A percentile compares a stretch with the other conserved stretches of the same genome.
Conservation (phyloP, 2,797 vertebrate genomes). For the Syngnathus acus region DNA sequence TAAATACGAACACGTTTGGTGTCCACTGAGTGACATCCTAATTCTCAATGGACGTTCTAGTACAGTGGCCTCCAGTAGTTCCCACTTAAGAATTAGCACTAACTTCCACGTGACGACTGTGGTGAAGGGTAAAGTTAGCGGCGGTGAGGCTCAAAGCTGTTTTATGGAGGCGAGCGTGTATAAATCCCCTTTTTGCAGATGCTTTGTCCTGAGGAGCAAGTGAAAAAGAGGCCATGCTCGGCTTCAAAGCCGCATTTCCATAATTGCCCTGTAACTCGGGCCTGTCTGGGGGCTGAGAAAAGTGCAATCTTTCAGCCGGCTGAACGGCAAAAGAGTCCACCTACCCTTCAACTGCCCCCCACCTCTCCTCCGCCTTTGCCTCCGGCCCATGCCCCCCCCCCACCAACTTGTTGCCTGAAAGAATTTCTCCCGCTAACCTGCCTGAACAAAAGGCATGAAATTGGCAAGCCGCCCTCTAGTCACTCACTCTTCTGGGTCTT, state of each 20-base stretch:
- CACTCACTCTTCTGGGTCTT: slow-evolving; percentile 72
- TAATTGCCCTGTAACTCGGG: slow-evolving; percentile 97
- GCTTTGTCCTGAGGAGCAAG: slow-evolving; percentile 76
- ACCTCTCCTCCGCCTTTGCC: slow-evolving; percentile 59
- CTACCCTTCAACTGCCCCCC: slow-evolving; percentile 56
- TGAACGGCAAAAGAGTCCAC: slow-evolving; percentile 79
- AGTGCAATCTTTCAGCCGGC: slow-evolving; percentile 89
- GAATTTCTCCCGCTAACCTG: slow-evolving; percentile 79
- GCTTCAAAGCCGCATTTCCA: slow-evolving; percentile 98
- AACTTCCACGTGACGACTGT: slow-evolving; percentile 1
- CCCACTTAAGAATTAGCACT: slow-evolving; percentile 2
- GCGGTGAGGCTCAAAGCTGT: slow-evolving; percentile 26
- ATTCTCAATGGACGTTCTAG: neutral
- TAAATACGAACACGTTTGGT: too few relatives aligned
- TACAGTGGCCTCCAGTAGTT: neutral
- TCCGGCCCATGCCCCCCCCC: slow-evolving; percentile 65
- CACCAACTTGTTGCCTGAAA: slow-evolving; percentile 85
- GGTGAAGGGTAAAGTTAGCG: slow-evolving; percentile 5
- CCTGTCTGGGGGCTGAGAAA: slow-evolving; percentile 69
- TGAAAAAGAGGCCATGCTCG: slow-evolving; percentile 75
- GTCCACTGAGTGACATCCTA: neutral
- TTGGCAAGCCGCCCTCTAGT: slow-evolving; percentile 73
- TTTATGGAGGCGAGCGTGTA: slow-evolving; percentile 49
- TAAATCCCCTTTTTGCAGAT: slow-evolving; percentile 56
- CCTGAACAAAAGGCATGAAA: slow-evolving; percentile 86